phyloP scores from a whole-genome alignment of 2,888 invertebrate genomes.

The Meghimatium bilineatum region DNA sequence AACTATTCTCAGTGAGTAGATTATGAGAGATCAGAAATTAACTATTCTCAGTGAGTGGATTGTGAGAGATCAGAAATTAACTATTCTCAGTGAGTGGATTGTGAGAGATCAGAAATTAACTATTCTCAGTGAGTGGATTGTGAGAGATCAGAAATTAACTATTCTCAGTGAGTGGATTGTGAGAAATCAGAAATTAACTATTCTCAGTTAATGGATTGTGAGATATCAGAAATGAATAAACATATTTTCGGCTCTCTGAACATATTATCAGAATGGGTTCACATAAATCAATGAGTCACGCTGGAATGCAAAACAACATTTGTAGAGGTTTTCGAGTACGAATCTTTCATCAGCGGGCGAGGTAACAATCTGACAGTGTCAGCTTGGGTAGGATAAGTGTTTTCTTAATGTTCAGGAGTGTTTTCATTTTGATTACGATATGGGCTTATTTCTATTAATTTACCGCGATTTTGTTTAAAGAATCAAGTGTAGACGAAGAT shows the following conservation, averaged over 20 bases:
- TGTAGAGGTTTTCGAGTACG: background rate
- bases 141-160: too few relatives aligned
- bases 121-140: too few relatives aligned
- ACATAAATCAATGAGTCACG: background rate
- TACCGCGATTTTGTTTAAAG: background rate
- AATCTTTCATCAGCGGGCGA: background rate
- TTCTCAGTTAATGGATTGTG: background rate
- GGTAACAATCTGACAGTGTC: background rate
- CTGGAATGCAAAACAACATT: background rate
- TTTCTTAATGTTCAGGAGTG: background rate
- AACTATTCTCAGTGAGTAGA: too few relatives aligned
- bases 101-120: too few relatives aligned
- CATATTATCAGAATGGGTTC: background rate
- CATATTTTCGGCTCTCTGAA: background rate
- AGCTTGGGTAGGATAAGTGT: background rate
- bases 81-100: too few relatives aligned
- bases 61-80: too few relatives aligned
- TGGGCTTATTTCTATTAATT: conserved; percentile 3
- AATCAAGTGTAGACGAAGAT: background rate
- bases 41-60: too few relatives aligned
- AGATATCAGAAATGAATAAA: background rate
- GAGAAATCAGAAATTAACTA: too few relatives aligned
- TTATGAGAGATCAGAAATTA: too few relatives aligned
- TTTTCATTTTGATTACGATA: background rate
- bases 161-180: too few relatives aligned